A percentile compares a stretch with the other conserved stretches of the same genome.
These are phyloP conservation scores for Pammene aurita DNA, from an alignment of 2,888 invertebrate species.

Conservation along the genomic window DNA sequence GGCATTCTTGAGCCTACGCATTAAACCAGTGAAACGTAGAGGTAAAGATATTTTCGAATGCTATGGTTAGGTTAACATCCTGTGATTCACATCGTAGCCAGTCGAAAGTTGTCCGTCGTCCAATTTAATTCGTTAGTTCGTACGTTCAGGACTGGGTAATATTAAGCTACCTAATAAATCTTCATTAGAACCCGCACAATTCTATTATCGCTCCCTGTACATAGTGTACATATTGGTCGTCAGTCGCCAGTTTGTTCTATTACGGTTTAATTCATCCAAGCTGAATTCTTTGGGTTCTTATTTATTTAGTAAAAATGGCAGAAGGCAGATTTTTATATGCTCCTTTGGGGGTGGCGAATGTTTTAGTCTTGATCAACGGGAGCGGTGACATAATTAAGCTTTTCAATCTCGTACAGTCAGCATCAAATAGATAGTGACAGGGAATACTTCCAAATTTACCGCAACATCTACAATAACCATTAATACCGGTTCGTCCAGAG, in stretches of 20 bases:
- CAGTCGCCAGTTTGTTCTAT: not conserved
- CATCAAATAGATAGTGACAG: too few relatives aligned
- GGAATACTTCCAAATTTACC: too few relatives aligned
- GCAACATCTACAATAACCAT: too few relatives aligned
- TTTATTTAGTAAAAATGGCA: not conserved
- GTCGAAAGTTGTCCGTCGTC: slow-evolving; percentile 46
- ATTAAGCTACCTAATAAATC: slow-evolving; percentile 60
- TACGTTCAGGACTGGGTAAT: slow-evolving; percentile 39
- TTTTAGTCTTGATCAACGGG: too few relatives aligned
- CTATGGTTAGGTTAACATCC: not conserved
- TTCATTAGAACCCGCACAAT: slow-evolving; percentile 59
- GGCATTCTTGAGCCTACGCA: slow-evolving; percentile 20
- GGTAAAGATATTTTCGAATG: not conserved
- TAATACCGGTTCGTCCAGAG: too few relatives aligned
- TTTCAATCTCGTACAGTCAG: too few relatives aligned
- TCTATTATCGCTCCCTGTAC: slow-evolving; percentile 45
- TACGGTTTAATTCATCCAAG: not conserved
- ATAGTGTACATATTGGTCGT: too few relatives aligned
- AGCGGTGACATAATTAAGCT: too few relatives aligned
- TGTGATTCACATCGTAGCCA: slow-evolving; percentile 31
- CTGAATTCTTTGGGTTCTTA: not conserved
- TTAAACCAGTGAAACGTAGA: not conserved
- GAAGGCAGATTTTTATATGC: too few relatives aligned
- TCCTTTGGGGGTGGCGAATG: too few relatives aligned
- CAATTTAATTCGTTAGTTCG: slow-evolving; percentile 35